These are phyloP conservation scores for Mythimna pallens DNA, from an alignment of 2,888 invertebrate species.

Conservation along the genomic window DNA sequence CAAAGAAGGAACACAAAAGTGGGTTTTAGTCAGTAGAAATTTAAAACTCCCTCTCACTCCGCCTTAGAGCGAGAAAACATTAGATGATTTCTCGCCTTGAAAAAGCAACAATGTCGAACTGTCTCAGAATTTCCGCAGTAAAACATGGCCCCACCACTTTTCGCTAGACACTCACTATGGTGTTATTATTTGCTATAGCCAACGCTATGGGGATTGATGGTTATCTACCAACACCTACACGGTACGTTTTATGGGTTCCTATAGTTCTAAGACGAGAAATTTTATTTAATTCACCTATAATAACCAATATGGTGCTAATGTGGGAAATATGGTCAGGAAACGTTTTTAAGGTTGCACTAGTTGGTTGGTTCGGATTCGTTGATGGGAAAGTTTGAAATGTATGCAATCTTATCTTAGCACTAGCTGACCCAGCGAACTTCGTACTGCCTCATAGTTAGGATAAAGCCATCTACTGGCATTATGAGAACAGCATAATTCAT, in stretches of 20 bases:
- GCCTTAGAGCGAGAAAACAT: too few relatives aligned
- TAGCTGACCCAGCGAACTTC: too few relatives aligned
- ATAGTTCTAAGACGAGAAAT: constrained; percentile 39
- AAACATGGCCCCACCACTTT: constrained; percentile 39
- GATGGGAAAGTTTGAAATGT: too few relatives aligned
- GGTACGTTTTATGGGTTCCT: constrained; percentile 47
- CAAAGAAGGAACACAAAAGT: too few relatives aligned
- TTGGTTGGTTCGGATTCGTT: too few relatives aligned
- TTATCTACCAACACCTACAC: constrained; percentile 61
- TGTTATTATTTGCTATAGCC: constrained; percentile 72
- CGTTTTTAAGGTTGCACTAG: neutral
- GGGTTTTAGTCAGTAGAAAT: too few relatives aligned
- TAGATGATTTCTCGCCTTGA: too few relatives aligned
- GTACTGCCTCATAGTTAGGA: too few relatives aligned
- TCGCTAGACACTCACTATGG: constrained; percentile 64
- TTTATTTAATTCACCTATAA: constrained; percentile 39
- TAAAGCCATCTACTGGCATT: too few relatives aligned
- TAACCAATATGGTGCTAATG: constrained; percentile 36
- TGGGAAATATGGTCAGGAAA: constrained; percentile 37
- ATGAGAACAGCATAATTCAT: too few relatives aligned
- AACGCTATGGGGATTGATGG: constrained; percentile 64
- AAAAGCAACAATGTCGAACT: neutral
- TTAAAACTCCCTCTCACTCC: too few relatives aligned
- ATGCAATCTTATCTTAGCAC: too few relatives aligned
- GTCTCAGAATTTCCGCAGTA: neutral